Percentiles rank a stretch among this genome's conserved stretches.
Evolutionary conservation across 2,113 vertebrate species (phyloP).

Genomic region (Poicephalus gulielmi): DNA sequence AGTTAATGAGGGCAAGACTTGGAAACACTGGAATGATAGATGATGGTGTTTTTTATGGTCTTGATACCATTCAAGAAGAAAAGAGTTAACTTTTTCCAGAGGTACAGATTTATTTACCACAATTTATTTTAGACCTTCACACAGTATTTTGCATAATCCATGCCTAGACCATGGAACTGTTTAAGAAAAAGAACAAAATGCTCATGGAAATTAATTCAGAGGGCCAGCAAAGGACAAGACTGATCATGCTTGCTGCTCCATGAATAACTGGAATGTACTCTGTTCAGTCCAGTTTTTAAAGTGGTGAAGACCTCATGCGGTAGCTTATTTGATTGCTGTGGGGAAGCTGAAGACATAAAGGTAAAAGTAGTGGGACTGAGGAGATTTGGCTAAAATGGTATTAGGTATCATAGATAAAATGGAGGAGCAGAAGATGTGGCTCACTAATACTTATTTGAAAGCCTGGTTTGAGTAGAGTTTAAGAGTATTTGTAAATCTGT

Average conservation of each 20-base stretch:
- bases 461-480: neutral
- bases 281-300: neutral
- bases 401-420: neutral
- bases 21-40: neutral
- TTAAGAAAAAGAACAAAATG: neutral
- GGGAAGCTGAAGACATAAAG: neutral
- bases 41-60: neutral
- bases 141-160: neutral
- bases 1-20: neutral
- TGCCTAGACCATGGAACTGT: neutral
- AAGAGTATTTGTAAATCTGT: neutral
- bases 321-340: neutral
- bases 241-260: neutral
- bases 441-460: neutral
- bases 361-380: neutral
- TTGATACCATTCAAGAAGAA: neutral
- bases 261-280: neutral
- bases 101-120: neutral
- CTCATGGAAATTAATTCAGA: neutral
- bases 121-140: neutral
- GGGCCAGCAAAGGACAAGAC: neutral
- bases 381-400: neutral
- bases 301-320: neutral
- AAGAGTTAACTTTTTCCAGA: neutral
- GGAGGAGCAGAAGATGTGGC: neutral